Conservation (phyloP, 2,113 vertebrate species). For the Podilymbus podiceps region DNA sequence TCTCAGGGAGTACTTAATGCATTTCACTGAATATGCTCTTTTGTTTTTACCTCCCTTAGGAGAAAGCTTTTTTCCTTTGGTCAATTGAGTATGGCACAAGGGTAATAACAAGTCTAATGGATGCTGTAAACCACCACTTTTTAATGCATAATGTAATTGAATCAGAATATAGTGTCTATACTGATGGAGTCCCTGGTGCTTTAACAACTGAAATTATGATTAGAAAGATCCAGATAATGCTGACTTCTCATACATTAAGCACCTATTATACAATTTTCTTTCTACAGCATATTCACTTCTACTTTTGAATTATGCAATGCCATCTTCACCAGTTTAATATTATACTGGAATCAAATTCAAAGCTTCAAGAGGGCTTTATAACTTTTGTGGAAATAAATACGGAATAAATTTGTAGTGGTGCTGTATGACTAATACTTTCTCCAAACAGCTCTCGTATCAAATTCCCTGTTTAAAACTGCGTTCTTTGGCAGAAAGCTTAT, state of each 20-base stretch:
- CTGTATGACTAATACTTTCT: conserved; percentile 4
- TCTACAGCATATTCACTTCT: conserved; percentile 22
- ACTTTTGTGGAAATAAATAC: conserved; percentile 15
- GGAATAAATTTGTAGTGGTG: conserved; percentile 1
- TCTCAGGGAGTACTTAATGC: conserved; percentile 5
- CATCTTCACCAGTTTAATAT: conserved; percentile 57
- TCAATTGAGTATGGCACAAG: conserved; percentile 62
- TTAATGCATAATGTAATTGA: conserved; percentile 69
- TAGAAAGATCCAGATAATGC: conserved; percentile 59
- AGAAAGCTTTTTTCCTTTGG: conserved; percentile 34
- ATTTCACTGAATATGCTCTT: conserved; percentile 44
- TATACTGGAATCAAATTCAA: conserved; percentile 43
- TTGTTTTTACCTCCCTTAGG: not conserved
- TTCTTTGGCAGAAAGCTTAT: not conserved
- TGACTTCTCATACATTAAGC: conserved; percentile 64
- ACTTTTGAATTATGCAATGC: conserved; percentile 64
- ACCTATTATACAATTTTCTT: conserved; percentile 55
- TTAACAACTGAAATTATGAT: conserved; percentile 67
- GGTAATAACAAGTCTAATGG: conserved; percentile 68
- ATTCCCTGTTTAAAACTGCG: not conserved
- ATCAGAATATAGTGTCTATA: conserved; percentile 60
- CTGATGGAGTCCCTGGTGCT: conserved; percentile 65
- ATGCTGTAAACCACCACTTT: conserved; percentile 59
- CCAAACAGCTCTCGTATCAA: not conserved
- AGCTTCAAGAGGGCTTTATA: not conserved